Evolutionary conservation across 1,140 invertebrate genomes (phyloP), one percentile per base, ranked within the genome.

Genomic region (Triops cancriformis): DNA sequence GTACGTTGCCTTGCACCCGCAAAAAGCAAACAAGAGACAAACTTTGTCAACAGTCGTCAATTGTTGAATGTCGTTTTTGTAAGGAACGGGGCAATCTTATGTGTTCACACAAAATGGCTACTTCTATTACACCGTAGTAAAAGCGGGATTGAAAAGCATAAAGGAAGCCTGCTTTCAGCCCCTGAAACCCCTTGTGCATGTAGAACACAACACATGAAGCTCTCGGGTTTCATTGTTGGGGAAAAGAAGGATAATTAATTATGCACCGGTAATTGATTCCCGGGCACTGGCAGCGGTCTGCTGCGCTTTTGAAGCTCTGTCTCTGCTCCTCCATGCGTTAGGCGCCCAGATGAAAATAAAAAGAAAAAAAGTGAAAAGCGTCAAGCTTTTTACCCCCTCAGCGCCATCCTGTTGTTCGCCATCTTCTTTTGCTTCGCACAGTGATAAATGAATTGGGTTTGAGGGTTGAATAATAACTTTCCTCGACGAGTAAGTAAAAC

Each of bases 391-490:
- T 64, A 64, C 51, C n/a, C 51, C 51, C 51, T 64, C 51, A 64
- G 51, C 51, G 51, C 51, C 51, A 64, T 64, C 51, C 51, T 64
- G 51, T 64, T 64, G 51, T 64, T 64, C 51, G 23, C 51, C 51
- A 23, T 64, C 51, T 64, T 64, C 51, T 64, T 64, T 64, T 64
- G 51, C 51, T 64, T 64, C 23, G 18, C 51, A n/a, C 51, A 23
- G 51, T 64, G 51, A 64, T 64, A 64, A 64, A 64, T 64, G 51
- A 64, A 64, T 64, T 64, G 10, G 51, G 51, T 64, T 64, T 64
- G 51, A 64, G 51, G 51, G 51, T 64, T 64, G 51, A 64, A 64
- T 64, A 64, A 64, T 64, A 64, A 64, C 51, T 64, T 64, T 64
- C 18, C 18, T 18, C 9, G n/a, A 64, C 14, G 51, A 64, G 51